A percentile compares a stretch with the other conserved stretches of the same genome.
These are phyloP conservation scores for Sialis fuliginosa DNA, from an alignment of 2,888 invertebrate species.

Conservation along the genomic window DNA sequence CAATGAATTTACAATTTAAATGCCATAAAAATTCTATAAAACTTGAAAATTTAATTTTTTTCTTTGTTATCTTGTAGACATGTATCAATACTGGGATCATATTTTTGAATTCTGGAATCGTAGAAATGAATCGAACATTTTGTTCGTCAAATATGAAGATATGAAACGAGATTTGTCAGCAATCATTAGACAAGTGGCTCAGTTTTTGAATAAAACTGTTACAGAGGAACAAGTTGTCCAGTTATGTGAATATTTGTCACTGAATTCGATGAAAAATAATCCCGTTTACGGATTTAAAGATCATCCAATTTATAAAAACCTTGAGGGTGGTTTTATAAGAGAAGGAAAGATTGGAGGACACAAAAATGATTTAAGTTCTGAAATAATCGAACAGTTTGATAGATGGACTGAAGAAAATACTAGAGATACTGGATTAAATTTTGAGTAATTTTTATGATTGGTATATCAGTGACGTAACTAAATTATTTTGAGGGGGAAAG, in stretches of 20 bases:
- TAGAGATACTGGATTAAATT: slow-evolving; percentile 13
- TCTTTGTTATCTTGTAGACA: too few species aligned
- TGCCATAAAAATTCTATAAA: too few species aligned
- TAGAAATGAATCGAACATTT: slow-evolving; percentile 18
- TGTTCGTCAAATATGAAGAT: slow-evolving; percentile 18
- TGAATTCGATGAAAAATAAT: slow-evolving; percentile 32
- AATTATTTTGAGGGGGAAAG: too few species aligned
- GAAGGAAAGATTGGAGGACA: slow-evolving; percentile 15
- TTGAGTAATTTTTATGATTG: neutral
- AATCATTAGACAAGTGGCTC: slow-evolving; percentile 23
- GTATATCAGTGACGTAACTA: too few species aligned
- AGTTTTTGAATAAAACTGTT: slow-evolving; percentile 23
- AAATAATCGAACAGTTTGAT: slow-evolving; percentile 18
- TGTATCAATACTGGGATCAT: slow-evolving; percentile 14
- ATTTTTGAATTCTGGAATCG: slow-evolving; percentile 20
- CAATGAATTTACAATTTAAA: too few species aligned
- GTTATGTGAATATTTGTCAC: slow-evolving; percentile 28
- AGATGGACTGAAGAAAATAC: slow-evolving; percentile 12
- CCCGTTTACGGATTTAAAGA: slow-evolving; percentile 25
- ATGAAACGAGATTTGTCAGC: slow-evolving; percentile 24
- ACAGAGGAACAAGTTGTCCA: slow-evolving; percentile 20
- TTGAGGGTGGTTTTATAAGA: slow-evolving; percentile 13
- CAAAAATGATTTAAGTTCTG: slow-evolving; percentile 13
- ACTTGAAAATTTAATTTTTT: too few species aligned
- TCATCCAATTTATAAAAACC: slow-evolving; percentile 7